phyloP scores from a whole-genome alignment of 2,797 vertebrate species.

The Salarias fasciatus region DNA sequence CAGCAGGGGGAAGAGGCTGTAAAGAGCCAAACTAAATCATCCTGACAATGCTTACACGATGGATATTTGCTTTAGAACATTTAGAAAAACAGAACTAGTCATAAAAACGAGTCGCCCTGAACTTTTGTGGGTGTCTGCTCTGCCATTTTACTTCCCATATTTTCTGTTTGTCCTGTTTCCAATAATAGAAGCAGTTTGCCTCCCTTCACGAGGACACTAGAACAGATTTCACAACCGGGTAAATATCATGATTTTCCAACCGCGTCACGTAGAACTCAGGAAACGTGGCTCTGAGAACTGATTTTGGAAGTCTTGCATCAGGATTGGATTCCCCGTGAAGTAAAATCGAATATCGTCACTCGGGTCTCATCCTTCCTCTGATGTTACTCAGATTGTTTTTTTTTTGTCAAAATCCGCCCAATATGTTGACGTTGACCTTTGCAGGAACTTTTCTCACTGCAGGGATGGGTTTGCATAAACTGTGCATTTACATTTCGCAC shows the following conservation, averaged over 20 bases:
- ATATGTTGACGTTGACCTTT: slow-evolving; percentile 17
- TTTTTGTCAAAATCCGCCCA: background rate
- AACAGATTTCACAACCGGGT: slow-evolving; percentile 3
- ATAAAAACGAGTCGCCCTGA: slow-evolving; percentile 38
- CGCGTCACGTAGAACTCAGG: slow-evolving; percentile 4
- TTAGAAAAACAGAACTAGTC: slow-evolving; percentile 59
- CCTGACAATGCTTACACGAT: no score
- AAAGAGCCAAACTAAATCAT: no score
- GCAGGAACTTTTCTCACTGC: slow-evolving; percentile 3
- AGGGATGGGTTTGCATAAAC: background rate
- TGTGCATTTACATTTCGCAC: background rate
- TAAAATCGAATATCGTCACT: slow-evolving; percentile 7
- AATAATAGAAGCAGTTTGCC: slow-evolving; percentile 15
- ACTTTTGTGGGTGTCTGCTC: background rate
- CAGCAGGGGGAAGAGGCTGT: no score
- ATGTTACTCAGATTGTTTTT: background rate
- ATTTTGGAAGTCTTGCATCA: no score
- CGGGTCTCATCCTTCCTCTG: background rate
- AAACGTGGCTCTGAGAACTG: no score
- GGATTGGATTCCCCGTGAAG: no score
- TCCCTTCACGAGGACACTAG: slow-evolving; percentile 4
- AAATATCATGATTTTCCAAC: background rate
- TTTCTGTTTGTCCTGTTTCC: slow-evolving; percentile 23
- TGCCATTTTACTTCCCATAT: slow-evolving; percentile 40
- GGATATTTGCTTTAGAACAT: no score